A percentile compares a stretch with the other conserved stretches of the same genome.
Evolutionary conservation across 2,113 vertebrate genomes (phyloP).

Genomic region (Brevimyrus niger): DNA sequence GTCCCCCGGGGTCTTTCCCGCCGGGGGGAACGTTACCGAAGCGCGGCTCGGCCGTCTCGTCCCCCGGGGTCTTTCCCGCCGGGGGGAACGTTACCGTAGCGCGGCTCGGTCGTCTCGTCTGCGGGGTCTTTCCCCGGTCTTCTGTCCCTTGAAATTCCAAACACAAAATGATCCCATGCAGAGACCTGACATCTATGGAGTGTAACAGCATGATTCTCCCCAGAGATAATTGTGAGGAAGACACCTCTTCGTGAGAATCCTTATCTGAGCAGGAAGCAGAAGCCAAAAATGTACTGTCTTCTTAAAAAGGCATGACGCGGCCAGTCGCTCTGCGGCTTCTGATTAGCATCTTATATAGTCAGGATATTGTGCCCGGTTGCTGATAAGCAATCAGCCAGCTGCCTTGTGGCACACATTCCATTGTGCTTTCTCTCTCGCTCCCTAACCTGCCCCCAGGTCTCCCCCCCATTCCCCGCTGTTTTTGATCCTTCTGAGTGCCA

Average conservation of each 20-base stretch:
- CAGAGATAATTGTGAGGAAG: constrained; percentile 31
- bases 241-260: constrained; percentile 47
- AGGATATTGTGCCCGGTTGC: constrained; percentile 46
- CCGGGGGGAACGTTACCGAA: too few species aligned
- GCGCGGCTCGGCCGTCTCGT: too few species aligned
- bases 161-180: background rate
- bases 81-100: background rate
- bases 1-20: too few species aligned
- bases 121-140: background rate
- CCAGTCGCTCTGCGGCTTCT: constrained; percentile 39
- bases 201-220: constrained; percentile 19
- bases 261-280: constrained; percentile 49
- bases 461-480: constrained; percentile 22
- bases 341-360: constrained; percentile 45
- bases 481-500: constrained; percentile 46
- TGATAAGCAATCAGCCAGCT: constrained; percentile 54
- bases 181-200: background rate
- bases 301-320: constrained; percentile 49
- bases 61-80: background rate
- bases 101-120: background rate
- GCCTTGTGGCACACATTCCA: constrained; percentile 41
- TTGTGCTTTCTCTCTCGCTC: constrained; percentile 22
- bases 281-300: constrained; percentile 45
- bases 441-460: background rate
- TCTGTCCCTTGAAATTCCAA: background rate